Evolutionary conservation across 2,888 invertebrate genomes (phyloP), one percentile per base, ranked within the genome.

Genomic region (Stomorhina lunata): DNA sequence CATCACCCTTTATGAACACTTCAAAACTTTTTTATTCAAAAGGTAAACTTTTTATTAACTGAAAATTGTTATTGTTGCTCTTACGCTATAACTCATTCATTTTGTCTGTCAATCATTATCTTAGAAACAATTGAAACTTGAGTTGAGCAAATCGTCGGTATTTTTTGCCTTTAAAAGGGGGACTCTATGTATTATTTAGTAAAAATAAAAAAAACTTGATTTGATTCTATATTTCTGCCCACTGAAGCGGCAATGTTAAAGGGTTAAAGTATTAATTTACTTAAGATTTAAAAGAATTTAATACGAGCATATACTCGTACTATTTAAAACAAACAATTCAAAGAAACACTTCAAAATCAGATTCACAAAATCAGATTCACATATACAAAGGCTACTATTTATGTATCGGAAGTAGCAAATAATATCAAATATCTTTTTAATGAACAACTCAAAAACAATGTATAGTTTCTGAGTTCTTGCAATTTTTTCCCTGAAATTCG

Each of bases 251-350:
- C 48, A 73, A 76, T 57, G 78, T 65, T 82, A 75, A 82, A 75
- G 66, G 81, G 78, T 82, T 69, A 79, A 75, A 48, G 59, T 82
- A 82, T 82, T 79, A 57, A 75, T 59, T 82, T 82, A 78, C 81
- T 71, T 40, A 25, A 65, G 69, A 69, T 78, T 75, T 50, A 22
- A 50, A 40, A 25, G 22, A 59, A 50, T 59, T 76, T 40, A 37
- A 48, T 75, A 63, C 12, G n/a, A 73, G 25, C 1, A 34, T 20
- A 25, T 12, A 59, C 17, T 20, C 10, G 17, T 43, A 17, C 43
- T n/a, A 32, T n/a, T n/a, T n/a, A n/a, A n/a, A n/a, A n/a, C n/a
- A n/a, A n/a, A n/a, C n/a, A n/a, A n/a, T n/a, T n/a, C n/a, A n/a
- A n/a, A n/a, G n/a, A n/a, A n/a, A n/a, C n/a, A n/a, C n/a, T n/a